phyloP scores from a whole-genome alignment of 2,888 invertebrate species.

The Euclidia mi region DNA sequence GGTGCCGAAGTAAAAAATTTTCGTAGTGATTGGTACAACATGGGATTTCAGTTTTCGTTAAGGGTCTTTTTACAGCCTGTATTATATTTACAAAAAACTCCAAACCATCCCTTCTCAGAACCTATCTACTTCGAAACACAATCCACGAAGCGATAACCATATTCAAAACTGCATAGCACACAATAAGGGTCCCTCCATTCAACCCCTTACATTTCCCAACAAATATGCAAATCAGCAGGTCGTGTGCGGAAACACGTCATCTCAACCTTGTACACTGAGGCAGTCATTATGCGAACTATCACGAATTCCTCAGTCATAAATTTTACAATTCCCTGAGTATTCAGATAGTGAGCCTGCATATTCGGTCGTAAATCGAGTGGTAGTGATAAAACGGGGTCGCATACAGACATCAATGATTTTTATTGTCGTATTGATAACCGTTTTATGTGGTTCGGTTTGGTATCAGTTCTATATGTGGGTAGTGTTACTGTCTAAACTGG shows the following conservation, averaged over 20 bases:
- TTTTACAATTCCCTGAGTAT: slow-evolving; percentile 7
- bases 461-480: too few species aligned
- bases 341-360: slow-evolving; percentile 9
- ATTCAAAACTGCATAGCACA: slow-evolving; percentile 3
- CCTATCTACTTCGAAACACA: too few species aligned
- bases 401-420: neutral
- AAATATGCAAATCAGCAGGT: slow-evolving; percentile 14
- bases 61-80: too few species aligned
- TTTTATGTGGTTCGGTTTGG: too few species aligned
- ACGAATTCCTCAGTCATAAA: slow-evolving; percentile 5
- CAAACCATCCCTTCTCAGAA: too few species aligned
- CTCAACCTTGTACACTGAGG: slow-evolving; percentile 1
- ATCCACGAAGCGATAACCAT: too few species aligned
- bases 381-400: neutral
- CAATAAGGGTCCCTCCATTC: neutral
- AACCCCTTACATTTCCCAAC: neutral
- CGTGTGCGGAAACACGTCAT: slow-evolving; percentile 6
- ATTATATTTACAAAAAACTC: too few species aligned
- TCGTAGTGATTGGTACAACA: too few species aligned
- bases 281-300: slow-evolving; percentile 21
- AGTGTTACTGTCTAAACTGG: too few species aligned
- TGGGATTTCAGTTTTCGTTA: too few species aligned
- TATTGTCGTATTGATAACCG: too few species aligned
- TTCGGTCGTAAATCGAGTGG: neutral
- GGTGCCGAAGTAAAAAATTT: too few species aligned